phyloP scores from a whole-genome alignment of 2,888 invertebrate species.

The Nebria salina region DNA sequence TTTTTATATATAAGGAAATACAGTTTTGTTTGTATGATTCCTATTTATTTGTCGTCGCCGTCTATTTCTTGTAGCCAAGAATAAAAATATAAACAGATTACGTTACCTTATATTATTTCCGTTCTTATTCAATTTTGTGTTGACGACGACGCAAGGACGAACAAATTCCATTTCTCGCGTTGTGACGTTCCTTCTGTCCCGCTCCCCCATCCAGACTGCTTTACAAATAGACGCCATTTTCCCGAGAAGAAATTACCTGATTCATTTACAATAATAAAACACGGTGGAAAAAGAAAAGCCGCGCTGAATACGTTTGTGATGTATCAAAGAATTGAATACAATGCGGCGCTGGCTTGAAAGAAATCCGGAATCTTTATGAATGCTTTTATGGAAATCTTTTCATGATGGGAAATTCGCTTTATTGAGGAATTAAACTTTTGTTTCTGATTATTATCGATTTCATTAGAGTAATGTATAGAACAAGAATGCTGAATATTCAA shows the following conservation, averaged over 20 bases:
- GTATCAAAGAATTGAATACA: neutral
- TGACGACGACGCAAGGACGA: neutral
- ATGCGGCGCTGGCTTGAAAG: neutral
- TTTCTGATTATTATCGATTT: neutral
- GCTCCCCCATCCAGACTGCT: neutral
- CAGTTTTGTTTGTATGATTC: conserved; percentile 32
- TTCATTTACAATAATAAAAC: conserved; percentile 1
- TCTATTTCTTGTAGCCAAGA: conserved; percentile 18
- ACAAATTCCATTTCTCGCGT: neutral
- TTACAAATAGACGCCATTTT: neutral
- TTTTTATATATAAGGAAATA: conserved; percentile 43
- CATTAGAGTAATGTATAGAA: neutral
- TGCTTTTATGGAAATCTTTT: conserved; percentile 1
- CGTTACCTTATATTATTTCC: conserved; percentile 38
- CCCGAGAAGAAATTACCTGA: neutral
- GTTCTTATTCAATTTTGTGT: conserved; percentile 26
- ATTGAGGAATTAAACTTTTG: neutral
- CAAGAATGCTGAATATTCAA: neutral
- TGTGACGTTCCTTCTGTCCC: neutral
- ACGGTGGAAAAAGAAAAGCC: neutral
- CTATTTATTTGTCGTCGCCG: conserved; percentile 8
- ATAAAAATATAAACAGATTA: conserved; percentile 38
- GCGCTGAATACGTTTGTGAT: neutral
- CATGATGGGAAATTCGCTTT: neutral
- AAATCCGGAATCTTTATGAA: neutral